These are phyloP conservation scores for Heliconius hermathena DNA, from an alignment of 1,140 invertebrate species.

Conservation along the genomic window DNA sequence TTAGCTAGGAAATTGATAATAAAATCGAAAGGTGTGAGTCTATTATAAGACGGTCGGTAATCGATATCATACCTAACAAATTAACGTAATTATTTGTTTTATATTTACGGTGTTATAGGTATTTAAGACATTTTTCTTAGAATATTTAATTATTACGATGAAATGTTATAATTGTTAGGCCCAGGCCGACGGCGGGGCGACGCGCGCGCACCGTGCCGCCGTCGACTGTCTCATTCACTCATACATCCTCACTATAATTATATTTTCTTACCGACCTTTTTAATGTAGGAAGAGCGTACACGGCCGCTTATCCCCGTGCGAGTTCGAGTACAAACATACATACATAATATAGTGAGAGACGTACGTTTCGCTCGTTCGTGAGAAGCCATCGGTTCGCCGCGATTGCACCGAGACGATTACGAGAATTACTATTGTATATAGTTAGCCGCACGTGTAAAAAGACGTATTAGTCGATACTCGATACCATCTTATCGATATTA, in stretches of 20 bases:
- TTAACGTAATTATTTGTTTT: slow-evolving; percentile 82
- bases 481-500: slow-evolving; percentile 79
- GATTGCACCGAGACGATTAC: slow-evolving; percentile 74
- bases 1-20: slow-evolving; percentile 82
- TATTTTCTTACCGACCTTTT: slow-evolving; percentile 81
- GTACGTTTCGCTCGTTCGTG: slow-evolving; percentile 78
- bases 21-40: slow-evolving; percentile 79
- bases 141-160: slow-evolving; percentile 81
- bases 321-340: slow-evolving; percentile 76
- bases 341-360: slow-evolving; percentile 74
- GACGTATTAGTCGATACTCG: slow-evolving; percentile 72
- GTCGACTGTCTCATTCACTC: slow-evolving; percentile 75
- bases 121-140: slow-evolving; percentile 82
- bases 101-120: slow-evolving; percentile 82
- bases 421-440: slow-evolving; percentile 76
- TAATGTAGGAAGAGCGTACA: slow-evolving; percentile 79
- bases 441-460: slow-evolving; percentile 78
- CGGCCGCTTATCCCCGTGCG: slow-evolving; percentile 79
- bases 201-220: slow-evolving; percentile 58
- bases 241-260: slow-evolving; percentile 81
- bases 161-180: slow-evolving; percentile 80
- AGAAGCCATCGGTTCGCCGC: slow-evolving; percentile 81
- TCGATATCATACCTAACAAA: slow-evolving; percentile 82
- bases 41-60: slow-evolving; percentile 74
- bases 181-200: slow-evolving; percentile 69